Conservation (phyloP, 1,140 invertebrate genomes). For the Dryas iulia region DNA sequence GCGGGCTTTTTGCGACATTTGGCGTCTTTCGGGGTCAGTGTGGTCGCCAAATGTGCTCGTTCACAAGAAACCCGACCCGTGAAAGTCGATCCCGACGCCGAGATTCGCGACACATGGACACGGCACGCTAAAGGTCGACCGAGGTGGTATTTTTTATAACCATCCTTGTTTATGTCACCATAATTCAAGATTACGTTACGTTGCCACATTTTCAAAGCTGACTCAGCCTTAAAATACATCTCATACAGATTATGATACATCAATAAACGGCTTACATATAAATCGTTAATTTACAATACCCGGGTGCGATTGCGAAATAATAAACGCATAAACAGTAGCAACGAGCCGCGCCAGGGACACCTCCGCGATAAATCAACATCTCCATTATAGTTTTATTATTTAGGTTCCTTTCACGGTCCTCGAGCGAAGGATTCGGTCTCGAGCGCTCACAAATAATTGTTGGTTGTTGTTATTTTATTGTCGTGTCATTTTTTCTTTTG, state of each 20-base stretch:
- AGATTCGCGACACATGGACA: slow-evolving; percentile 69
- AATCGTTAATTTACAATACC: slow-evolving; percentile 45
- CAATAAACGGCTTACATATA: slow-evolving; percentile 48
- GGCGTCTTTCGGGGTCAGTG: slow-evolving; percentile 49
- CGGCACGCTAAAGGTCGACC: slow-evolving; percentile 64
- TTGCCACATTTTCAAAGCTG: slow-evolving; percentile 7
- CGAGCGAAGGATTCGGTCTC: slow-evolving; percentile 40
- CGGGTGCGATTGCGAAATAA: slow-evolving; percentile 53
- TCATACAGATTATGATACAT: slow-evolving; percentile 33
- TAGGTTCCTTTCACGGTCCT: slow-evolving; percentile 57
- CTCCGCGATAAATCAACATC: slow-evolving; percentile 61
- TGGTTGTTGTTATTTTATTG: slow-evolving; percentile 70
- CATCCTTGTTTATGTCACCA: slow-evolving; percentile 27
- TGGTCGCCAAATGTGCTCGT: slow-evolving; percentile 70
- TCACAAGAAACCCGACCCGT: slow-evolving; percentile 57
- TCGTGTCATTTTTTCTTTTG: slow-evolving; percentile 62
- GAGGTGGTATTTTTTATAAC: slow-evolving; percentile 66
- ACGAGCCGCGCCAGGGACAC: slow-evolving; percentile 35
- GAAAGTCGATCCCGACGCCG: slow-evolving; percentile 56
- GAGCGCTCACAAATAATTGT: slow-evolving; percentile 73
- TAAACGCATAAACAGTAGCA: slow-evolving; percentile 63
- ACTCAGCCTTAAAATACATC: slow-evolving; percentile 4
- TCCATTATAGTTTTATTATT: slow-evolving; percentile 61
- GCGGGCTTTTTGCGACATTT: slow-evolving; percentile 61
- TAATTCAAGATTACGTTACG: slow-evolving; percentile 23